Percentiles rank a stretch among this genome's conserved stretches.
Evolutionary conservation across 2,888 invertebrate genomes (phyloP).

Genomic region (Aleiodes alternator): DNA sequence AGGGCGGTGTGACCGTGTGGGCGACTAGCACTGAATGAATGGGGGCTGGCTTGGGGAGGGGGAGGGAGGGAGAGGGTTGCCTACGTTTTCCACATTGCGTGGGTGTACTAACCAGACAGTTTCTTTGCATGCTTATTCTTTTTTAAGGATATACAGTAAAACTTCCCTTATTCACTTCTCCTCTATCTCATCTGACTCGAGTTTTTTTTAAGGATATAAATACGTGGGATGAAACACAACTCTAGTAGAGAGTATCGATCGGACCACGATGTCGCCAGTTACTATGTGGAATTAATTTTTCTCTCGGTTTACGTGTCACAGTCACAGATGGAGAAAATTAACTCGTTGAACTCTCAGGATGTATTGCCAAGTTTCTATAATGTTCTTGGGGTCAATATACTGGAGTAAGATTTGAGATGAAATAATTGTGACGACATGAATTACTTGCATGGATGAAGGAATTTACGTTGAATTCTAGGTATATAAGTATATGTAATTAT

Average conservation of each 20-base stretch:
- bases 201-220: background rate
- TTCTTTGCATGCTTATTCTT: background rate
- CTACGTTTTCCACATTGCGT: conserved; percentile 21
- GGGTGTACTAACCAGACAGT: conserved; percentile 7
- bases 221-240: conserved; percentile 1
- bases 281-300: background rate
- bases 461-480: too few species aligned
- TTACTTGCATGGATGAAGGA: too few species aligned
- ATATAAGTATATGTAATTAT: too few species aligned
- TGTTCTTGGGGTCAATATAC: too few species aligned
- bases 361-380: too few species aligned
- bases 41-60: conserved; percentile 32
- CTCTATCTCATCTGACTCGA: conserved; percentile 1
- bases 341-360: too few species aligned
- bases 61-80: conserved; percentile 24
- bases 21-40: conserved; percentile 52
- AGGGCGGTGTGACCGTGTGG: conserved; percentile 48
- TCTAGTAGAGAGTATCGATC: background rate
- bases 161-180: background rate
- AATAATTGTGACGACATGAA: too few species aligned
- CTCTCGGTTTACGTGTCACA: too few species aligned
- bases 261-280: conserved; percentile 4
- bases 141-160: background rate
- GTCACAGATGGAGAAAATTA: too few species aligned
- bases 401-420: too few species aligned